Evolutionary conservation across 2,888 invertebrate species (phyloP).

Genomic region (Pristionchus arcanus): DNA sequence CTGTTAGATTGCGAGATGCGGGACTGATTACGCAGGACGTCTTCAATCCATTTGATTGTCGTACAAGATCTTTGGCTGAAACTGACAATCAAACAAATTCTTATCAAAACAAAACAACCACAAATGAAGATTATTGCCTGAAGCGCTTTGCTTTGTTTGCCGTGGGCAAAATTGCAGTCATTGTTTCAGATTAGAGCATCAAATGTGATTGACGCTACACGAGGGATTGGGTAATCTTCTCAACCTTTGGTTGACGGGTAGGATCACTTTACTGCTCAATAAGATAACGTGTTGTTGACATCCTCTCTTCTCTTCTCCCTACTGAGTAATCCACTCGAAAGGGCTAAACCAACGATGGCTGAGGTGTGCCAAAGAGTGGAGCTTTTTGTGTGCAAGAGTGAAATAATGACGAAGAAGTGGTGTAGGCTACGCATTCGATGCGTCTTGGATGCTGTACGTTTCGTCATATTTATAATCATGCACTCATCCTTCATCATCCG

Average conservation of each 20-base stretch:
- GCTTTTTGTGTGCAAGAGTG: conserved; percentile 1
- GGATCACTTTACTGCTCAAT: conserved; percentile 30
- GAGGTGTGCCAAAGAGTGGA: background rate
- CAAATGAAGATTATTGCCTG: background rate
- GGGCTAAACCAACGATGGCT: background rate
- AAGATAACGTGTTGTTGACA: conserved; percentile 11
- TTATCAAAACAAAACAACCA: background rate
- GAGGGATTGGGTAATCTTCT: conserved; percentile 5
- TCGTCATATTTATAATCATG: background rate
- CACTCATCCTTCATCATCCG: background rate
- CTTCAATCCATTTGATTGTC: background rate
- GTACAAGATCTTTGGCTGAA: background rate
- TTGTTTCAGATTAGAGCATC: background rate
- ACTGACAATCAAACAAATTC: background rate
- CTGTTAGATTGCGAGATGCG: background rate
- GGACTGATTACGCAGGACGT: background rate
- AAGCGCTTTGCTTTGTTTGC: conserved; percentile 27
- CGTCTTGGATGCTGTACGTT: background rate
- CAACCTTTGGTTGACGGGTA: background rate
- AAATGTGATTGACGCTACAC: conserved; percentile 24
- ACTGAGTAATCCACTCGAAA: conserved; percentile 35
- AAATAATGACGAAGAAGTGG: background rate
- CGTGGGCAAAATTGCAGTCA: background rate
- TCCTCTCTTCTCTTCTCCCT: background rate
- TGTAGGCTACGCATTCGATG: background rate